Evolutionary conservation across 2,113 vertebrate species (phyloP), one percentile per base, ranked within the genome.

Genomic region (Zeus faber): DNA sequence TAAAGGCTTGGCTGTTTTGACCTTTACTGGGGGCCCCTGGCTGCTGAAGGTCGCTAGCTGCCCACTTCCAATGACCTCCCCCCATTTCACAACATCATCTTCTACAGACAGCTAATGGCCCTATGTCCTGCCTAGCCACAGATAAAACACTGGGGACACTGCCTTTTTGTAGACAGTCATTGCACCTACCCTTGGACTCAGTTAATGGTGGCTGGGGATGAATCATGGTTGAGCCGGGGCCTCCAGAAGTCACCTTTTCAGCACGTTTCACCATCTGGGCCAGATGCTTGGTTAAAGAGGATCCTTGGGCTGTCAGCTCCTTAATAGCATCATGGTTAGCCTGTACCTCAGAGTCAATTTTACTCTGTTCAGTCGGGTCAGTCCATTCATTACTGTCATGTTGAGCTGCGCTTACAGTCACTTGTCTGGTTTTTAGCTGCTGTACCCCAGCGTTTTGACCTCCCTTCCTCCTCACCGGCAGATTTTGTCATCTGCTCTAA

Each of bases 41-140:
- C 51, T 24, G 43, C 59, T 58, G 67, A n/a, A n/a, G 17, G 6
- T 18, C n/a, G n/a, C n/a, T n/a, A n/a, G n/a, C n/a, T n/a, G n/a
- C 31, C 35, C 54, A 31, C 21, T 40, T 7, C 27, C 40, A 52
- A 24, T 22, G 33, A 61, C 58, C 59, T 31, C 21, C 1, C 17
- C 27, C 9, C 14, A 14, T 62, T 62, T 62, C 46, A 45, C 52
- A 20, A 46, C 22, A 3, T 0, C 58, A 29, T 25, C 10, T 4
- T 18, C 6, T 51, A 16, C 9, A 60, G 21, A 44, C 65, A 67
- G 20, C 65, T 29, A 21, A 52, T 23, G 5, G 63, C 55, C 21
- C 22, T 27, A 14, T 66, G 60, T 8, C 22, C 60, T 17, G 20
- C 49, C 24, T 63, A 16, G 7, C 52, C 51, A 48, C 52, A 56